Percentiles rank a stretch among this genome's conserved stretches.
Evolutionary conservation across 2,113 vertebrate species (phyloP).

Genomic region (Lanius collurio): DNA sequence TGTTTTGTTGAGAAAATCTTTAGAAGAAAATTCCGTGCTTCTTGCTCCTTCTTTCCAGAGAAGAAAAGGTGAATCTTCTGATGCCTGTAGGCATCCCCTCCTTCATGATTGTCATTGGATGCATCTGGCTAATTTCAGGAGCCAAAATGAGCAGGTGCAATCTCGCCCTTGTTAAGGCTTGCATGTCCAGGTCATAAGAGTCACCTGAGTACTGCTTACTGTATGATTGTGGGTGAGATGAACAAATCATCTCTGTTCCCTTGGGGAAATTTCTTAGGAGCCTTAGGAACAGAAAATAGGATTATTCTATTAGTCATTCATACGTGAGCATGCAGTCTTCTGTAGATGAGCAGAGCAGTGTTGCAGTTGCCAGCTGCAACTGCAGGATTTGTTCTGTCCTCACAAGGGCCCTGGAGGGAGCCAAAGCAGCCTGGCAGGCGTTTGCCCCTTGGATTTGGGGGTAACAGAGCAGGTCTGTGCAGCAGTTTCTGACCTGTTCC

Average conservation of each 20-base stretch:
- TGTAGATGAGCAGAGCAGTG: background rate
- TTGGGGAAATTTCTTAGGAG: background rate
- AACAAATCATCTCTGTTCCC: background rate
- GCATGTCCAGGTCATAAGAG: background rate
- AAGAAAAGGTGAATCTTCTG: background rate
- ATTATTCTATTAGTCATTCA: background rate
- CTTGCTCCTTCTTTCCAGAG: background rate
- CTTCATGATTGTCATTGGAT: background rate
- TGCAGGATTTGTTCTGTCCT: background rate
- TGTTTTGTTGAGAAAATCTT: background rate
- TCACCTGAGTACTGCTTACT: background rate
- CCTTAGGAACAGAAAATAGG: background rate
- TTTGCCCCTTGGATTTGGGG: background rate
- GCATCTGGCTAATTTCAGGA: background rate
- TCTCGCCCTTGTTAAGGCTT: background rate
- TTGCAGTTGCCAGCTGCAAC: background rate
- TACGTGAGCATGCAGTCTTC: fast-evolving
- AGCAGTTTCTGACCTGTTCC: background rate
- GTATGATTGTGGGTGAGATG: background rate
- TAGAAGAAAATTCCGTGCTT: background rate
- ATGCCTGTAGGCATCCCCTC: too few species aligned
- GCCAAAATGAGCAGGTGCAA: background rate
- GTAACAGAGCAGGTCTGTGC: background rate
- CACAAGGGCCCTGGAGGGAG: too few species aligned
- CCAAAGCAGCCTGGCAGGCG: background rate